Evolutionary conservation across 2,888 invertebrate genomes (phyloP).

Genomic region (Synergus japonicus): DNA sequence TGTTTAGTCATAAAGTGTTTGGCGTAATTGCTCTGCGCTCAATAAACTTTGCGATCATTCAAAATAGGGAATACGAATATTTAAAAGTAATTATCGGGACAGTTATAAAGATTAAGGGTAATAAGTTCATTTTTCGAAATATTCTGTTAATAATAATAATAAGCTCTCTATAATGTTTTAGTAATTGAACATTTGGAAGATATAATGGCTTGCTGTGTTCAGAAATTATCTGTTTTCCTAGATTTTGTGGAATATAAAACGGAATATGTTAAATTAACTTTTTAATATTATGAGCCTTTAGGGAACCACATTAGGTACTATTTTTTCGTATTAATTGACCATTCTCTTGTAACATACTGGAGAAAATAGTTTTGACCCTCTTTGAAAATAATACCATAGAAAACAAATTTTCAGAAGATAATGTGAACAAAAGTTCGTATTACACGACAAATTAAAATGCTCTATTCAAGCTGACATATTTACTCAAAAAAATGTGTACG

Average conservation of each 20-base stretch:
- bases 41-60: background rate
- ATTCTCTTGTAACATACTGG: background rate
- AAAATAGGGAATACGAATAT: background rate
- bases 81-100: background rate
- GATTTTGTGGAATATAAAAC: too few species aligned
- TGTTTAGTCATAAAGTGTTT: conserved; percentile 13
- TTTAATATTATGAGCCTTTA: too few species aligned
- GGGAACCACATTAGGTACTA: background rate
- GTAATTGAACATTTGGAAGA: background rate
- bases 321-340: too few species aligned
- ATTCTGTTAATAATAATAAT: background rate
- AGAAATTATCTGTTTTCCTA: background rate
- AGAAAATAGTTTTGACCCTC: conserved; percentile 12
- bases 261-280: too few species aligned
- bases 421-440: conserved; percentile 31
- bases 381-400: background rate
- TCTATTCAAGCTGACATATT: conserved; percentile 36
- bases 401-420: conserved; percentile 10
- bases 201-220: background rate
- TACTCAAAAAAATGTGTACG: conserved; percentile 26
- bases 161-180: background rate
- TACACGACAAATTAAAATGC: conserved; percentile 26
- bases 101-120: background rate
- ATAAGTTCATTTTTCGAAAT: background rate
- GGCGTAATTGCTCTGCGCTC: conserved; percentile 6